Percentiles rank a stretch among this genome's conserved stretches.
Evolutionary conservation across 2,113 vertebrate species (phyloP).

Genomic region (Mirza zaza): DNA sequence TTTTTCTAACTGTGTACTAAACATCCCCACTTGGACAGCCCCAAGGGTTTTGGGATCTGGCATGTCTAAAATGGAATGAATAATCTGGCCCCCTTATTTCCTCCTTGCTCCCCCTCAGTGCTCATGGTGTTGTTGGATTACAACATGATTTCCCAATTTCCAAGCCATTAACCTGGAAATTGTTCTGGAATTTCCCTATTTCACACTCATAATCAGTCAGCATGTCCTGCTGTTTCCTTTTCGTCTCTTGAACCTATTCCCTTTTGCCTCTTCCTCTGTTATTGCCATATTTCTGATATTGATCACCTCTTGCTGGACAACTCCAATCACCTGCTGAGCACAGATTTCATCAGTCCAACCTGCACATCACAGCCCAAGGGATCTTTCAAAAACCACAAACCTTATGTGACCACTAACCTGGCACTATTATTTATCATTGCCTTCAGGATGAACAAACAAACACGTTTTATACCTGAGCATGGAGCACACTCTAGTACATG

Average conservation of each 20-base stretch:
- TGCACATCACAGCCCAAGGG: background rate
- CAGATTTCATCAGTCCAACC: background rate
- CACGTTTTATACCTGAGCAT: background rate
- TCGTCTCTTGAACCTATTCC: background rate
- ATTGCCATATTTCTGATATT: background rate
- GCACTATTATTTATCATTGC: fast-evolving
- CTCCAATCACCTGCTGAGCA: background rate
- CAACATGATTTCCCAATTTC: background rate
- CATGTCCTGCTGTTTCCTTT: background rate
- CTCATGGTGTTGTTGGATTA: background rate
- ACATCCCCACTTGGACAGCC: background rate
- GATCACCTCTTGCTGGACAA: background rate
- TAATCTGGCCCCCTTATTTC: background rate
- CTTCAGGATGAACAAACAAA: background rate
- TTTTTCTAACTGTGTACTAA: background rate
- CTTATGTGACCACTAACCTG: background rate
- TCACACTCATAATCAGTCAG: background rate
- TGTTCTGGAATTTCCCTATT: background rate
- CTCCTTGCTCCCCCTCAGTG: background rate
- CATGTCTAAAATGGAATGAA: background rate
- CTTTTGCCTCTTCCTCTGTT: background rate
- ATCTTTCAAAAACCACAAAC: background rate
- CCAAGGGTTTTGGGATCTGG: background rate
- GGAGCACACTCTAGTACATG: background rate
- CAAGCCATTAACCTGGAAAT: background rate